Conservation (phyloP, 2,888 invertebrate genomes). For the Aproaerema taeniolella region DNA sequence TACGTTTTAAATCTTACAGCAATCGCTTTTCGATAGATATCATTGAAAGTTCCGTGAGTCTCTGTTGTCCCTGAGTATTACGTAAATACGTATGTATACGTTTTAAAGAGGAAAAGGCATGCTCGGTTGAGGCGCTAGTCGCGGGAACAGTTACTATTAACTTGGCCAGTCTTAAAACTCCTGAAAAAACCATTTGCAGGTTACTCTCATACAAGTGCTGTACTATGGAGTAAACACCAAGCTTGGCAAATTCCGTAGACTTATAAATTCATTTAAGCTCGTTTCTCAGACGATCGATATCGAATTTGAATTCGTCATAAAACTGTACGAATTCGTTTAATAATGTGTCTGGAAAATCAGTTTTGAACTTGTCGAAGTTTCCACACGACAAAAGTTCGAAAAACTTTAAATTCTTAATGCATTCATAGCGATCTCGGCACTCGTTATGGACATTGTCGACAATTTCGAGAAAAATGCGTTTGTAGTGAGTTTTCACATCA, state of each 20-base stretch:
- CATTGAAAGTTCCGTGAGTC: slow-evolving; percentile 6
- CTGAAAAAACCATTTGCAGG: neutral
- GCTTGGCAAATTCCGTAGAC: neutral
- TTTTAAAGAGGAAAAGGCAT: slow-evolving; percentile 7
- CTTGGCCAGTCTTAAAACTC: neutral
- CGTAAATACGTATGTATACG: slow-evolving; percentile 6
- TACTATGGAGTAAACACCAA: neutral
- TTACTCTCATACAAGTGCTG: neutral
- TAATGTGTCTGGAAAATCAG: neutral
- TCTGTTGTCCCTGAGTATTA: slow-evolving; percentile 6
- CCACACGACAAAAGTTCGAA: neutral
- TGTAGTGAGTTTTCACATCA: slow-evolving; percentile 1
- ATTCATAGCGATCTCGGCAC: neutral
- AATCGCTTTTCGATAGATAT: slow-evolving; percentile 2
- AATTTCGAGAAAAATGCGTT: neutral
- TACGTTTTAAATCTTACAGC: neutral
- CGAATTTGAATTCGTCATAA: neutral
- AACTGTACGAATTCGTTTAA: neutral
- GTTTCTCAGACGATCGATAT: neutral
- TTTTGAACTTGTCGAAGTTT: neutral
- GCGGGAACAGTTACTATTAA: neutral
- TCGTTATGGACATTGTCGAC: neutral
- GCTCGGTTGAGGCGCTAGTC: neutral
- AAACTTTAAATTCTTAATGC: neutral
- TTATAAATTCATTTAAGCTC: neutral